These are phyloP conservation scores for Anguilla japonica DNA, from an alignment of 2,113 vertebrate species.

Conservation along the genomic window DNA sequence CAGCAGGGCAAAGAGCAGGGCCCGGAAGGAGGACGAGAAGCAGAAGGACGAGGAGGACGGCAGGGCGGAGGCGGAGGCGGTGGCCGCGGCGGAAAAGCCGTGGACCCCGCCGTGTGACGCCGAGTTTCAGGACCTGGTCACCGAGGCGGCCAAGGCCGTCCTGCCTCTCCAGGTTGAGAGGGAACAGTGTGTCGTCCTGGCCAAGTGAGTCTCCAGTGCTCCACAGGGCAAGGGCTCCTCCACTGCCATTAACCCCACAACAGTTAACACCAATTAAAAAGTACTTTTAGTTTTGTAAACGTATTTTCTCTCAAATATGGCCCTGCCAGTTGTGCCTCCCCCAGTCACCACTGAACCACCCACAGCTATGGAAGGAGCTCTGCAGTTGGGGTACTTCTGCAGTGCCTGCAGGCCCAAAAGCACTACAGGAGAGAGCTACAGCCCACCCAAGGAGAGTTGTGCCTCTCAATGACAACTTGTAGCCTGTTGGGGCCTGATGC, in stretches of 20 bases:
- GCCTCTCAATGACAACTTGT: not conserved
- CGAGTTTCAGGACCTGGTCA: constrained; percentile 50
- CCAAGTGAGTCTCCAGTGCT: constrained; percentile 45
- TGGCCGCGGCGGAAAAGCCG: constrained; percentile 25
- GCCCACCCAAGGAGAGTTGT: not conserved
- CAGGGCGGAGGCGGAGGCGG: constrained; percentile 23
- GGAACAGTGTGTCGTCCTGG: constrained; percentile 58
- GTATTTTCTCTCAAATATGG: too few relatives aligned
- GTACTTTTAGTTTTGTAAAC: too few relatives aligned
- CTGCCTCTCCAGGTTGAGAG: constrained; percentile 46
- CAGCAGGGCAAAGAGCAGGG: constrained; percentile 51
- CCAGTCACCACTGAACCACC: too few relatives aligned
- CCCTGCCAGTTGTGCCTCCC: too few relatives aligned
- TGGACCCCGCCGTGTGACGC: constrained; percentile 49
- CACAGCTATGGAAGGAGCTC: too few relatives aligned
- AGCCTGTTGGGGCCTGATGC: not conserved
- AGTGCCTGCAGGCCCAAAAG: not conserved
- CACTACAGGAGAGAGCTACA: not conserved
- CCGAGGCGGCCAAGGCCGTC: constrained; percentile 50
- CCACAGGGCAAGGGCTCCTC: not conserved
- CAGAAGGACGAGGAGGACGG: constrained; percentile 41
- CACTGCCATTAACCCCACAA: not conserved
- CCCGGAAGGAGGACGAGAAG: constrained; percentile 49
- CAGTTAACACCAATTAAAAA: not conserved
- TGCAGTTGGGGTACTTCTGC: too few relatives aligned